A percentile compares a stretch with the other conserved stretches of the same genome.
These are phyloP conservation scores for Callocephalon fimbriatum DNA, from an alignment of 2,113 vertebrate species.

Conservation along the genomic window DNA sequence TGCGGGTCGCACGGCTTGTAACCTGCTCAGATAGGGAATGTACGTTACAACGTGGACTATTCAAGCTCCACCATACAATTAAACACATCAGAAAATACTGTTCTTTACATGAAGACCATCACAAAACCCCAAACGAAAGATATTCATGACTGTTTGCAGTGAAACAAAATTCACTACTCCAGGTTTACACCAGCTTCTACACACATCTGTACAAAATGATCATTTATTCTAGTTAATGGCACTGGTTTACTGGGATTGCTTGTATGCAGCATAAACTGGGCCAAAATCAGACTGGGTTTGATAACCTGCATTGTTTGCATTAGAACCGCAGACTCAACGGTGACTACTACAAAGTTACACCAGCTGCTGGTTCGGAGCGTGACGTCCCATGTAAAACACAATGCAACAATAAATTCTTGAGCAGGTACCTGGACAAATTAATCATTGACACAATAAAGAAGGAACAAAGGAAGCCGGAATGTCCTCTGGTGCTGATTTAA, in stretches of 20 bases:
- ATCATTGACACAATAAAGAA: neutral
- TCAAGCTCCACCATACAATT: neutral
- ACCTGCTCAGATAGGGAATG: constrained; percentile 70
- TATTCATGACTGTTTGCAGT: neutral
- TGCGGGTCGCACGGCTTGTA: constrained; percentile 96
- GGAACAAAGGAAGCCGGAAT: neutral
- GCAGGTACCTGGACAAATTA: neutral
- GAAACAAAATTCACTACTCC: neutral
- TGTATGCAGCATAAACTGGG: neutral
- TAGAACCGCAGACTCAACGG: neutral
- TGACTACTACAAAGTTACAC: neutral
- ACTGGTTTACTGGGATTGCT: neutral
- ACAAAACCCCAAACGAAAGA: rapidly evolving
- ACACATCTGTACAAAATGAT: neutral
- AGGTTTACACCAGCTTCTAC: neutral
- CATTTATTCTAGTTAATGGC: neutral
- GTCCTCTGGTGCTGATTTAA: neutral
- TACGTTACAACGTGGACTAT: neutral
- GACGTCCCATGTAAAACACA: neutral
- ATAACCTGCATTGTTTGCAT: neutral
- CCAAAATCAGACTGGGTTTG: neutral
- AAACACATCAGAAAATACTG: neutral
- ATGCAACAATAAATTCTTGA: neutral
- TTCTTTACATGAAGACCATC: neutral
- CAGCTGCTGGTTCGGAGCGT: neutral